Base-by-base conservation (phyloP, 2,888 invertebrate genomes). In the Drosophila anceps region DNA sequence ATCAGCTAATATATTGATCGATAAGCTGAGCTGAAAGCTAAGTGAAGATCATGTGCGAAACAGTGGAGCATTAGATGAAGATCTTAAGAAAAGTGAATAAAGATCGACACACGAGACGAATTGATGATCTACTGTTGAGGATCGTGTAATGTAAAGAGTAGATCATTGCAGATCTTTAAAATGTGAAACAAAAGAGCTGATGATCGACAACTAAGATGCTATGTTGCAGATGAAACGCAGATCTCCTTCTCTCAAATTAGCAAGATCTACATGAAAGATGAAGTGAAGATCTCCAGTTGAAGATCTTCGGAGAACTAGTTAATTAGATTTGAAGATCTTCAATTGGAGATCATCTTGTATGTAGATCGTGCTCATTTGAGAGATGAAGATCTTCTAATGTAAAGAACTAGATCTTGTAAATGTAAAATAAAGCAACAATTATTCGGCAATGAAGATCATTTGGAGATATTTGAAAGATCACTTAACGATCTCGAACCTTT, bases 401-500 rank as follows among this genome's bases (percentile, higher is more conserved):
- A 0, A 41, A 1, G 4, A 41, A 18, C 18, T 4, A 10, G 20
- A 43, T 24, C 6, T 20, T 12, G 43, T 20, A 43, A 20, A 20
- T 43, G 6, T 10, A 2, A 4, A 12, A 6, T 6, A 13, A 20
- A 43, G 13, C 6, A 20, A 20, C 18, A 43, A 43, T 4, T 39
- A 3, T 39, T 24, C 33, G 10, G 10, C 33, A 24, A 24, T n/a
- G n/a, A 20, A 43, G 20, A 13, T 12, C 20, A 43, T 6, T 24
- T 20, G 1, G 20, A 18, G 1, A 43, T 12, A 20, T 13, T 12
- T 13, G 1, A 43, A 12, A 2, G 20, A 15, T n/a, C 24, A 3
- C 0, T 10, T 1, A 2, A n/a, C 27, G n/a, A 10, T 9, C 15
- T 46, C 9, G 0, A n/a, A 8, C 2, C 2, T 18, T 8, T 0